Base-by-base conservation (phyloP, 2,113 vertebrate genomes). In the Rhinopomastus cyanomelas region DNA sequence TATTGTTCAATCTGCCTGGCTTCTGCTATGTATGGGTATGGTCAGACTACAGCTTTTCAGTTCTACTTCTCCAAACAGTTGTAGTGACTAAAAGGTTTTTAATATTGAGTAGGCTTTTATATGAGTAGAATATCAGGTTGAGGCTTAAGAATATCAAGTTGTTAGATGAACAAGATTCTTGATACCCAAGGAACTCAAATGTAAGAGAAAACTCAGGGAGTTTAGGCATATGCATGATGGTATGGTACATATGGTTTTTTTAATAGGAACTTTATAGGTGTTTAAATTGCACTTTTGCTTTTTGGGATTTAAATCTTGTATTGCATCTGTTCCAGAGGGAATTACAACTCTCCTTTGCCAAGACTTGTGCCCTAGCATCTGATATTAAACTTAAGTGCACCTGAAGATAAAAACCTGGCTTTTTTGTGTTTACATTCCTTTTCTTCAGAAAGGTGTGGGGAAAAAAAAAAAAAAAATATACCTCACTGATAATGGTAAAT, bases 11-110 rank as follows among this genome's bases (percentile, higher is more conserved):
- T 64, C 11, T 89, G 59, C 8, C 20, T 88, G 25, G 6, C 0
- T 0, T 49, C 12, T 78, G 29, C 26, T 81, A 17, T 0, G 0
- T 32, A 37, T 2, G n/a, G n/a, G 1, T 15, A 25, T 21, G 44
- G 25, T 42, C 29, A 77, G 48, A 52, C 5, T 49, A 16, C 13
- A 52, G 34, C 13, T 81, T 89, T 89, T 62, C 29, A 74, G 15
- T 18, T 44, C 69, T 71, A 7, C 21, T 48, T 74, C 34, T 12
- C 42, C 44, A 42, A 22, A 16, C 21, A 57, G 17, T 10, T 68
- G 19, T 22, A 86, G 39, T 68, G 67, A 66, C 68, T 55, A 36
- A 39, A 16, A 62, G 5, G 7, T 77, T 88, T 62, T 48, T 8
- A 82, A 30, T 62, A 69, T 26, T 30, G 14, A 76, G 29, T 53